Base-by-base conservation (phyloP, 92 coral and sea anemone genomes). In the Umimayanthus chanpuru region DNA sequence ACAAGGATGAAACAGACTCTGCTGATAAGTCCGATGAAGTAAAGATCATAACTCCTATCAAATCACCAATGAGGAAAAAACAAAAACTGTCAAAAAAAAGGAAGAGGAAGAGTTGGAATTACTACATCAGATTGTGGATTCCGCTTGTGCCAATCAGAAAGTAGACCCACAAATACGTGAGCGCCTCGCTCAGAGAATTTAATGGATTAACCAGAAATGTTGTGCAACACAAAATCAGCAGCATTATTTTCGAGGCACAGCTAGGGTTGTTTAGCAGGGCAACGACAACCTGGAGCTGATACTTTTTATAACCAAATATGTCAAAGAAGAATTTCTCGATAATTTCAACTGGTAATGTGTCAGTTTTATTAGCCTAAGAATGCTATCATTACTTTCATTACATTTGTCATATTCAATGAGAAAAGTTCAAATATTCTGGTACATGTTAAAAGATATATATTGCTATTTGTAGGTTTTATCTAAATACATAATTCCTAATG, bases 211-310 rank as follows among this genome's bases (percentile, higher is more conserved):
- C 88, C 21, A 9, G 81, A 41, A 70, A 85, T 73, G 12, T 85
- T 85, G 88, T 55, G 16, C 88, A 73, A 41, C 88, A 85, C 25
- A 21, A 26, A 49, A 68, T 85, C 41, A 70, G 55, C 38, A 67
- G 15, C 38, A 41, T 85, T 39, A 64, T 85, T 20, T 85, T 85
- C 56, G 88, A 73, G 12, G 88, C 88, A 40, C 88, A 85, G 4
- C 43, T 85, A 43, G 80, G 88, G 6, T 43, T 73, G 76, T 41
- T 23, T 14, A 49, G 18, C 10, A 72, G 88, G 88, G 58, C 81
- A 36, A 64, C 81, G 73, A 66, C 77, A 39, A 56, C 18, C 76
- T 20, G 77, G 12, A 28, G n/a, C 55, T 20, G 77, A 58, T 20
- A 53, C 87, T 30, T 12, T 0, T n/a, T 74, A n/a, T 74, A 15